Percentiles rank a stretch among this genome's conserved stretches.
Evolutionary conservation across 1,140 invertebrate genomes (phyloP).

Genomic region (Watersipora subatra): DNA sequence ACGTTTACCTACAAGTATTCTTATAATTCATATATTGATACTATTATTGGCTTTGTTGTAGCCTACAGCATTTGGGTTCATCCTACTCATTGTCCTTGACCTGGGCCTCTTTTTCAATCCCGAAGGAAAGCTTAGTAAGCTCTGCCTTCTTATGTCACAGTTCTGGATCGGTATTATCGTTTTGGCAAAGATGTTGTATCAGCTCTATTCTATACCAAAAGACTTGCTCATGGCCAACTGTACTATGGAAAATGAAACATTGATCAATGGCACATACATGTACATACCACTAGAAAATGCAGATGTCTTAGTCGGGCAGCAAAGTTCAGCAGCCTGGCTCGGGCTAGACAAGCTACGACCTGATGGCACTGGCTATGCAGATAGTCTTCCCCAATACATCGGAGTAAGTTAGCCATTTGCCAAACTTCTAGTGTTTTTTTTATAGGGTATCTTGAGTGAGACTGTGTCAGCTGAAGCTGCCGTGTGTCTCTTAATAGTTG

Average conservation of each 20-base stretch:
- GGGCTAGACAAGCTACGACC: background rate
- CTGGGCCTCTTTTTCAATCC: background rate
- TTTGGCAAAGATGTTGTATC: constrained; percentile 85
- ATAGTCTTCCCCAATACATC: background rate
- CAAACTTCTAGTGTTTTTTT: too few species aligned
- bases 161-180: constrained; percentile 67
- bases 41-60: background rate
- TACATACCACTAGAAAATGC: too few species aligned
- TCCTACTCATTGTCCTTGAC: background rate
- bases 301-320: background rate
- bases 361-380: background rate
- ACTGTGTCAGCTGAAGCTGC: too few species aligned
- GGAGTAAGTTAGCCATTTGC: too few species aligned
- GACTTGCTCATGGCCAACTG: background rate
- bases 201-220: constrained; percentile 35
- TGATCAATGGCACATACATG: too few species aligned
- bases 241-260: too few species aligned
- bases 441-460: too few species aligned
- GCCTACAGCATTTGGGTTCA: background rate
- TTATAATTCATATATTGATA: too few species aligned
- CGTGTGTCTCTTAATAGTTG: too few species aligned
- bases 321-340: background rate
- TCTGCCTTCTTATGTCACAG: constrained; percentile 43
- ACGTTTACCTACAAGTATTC: too few species aligned
- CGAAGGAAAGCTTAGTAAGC: background rate